phyloP scores from a whole-genome alignment of 2,797 vertebrate genomes.

The Channa striata region DNA sequence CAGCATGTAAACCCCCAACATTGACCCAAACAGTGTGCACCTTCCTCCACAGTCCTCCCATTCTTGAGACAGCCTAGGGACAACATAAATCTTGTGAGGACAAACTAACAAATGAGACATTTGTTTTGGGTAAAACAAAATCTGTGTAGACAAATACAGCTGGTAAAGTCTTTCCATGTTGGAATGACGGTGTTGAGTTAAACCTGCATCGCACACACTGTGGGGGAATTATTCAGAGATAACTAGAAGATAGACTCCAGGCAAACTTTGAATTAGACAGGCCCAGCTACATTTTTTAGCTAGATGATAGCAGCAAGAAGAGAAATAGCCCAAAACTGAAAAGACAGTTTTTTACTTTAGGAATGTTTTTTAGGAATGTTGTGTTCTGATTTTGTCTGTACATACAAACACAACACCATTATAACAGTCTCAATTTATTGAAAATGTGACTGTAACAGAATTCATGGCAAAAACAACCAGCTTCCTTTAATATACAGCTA shows the following conservation, averaged over 20 bases:
- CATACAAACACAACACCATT: too few relatives aligned
- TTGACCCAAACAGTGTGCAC: conserved; percentile 96
- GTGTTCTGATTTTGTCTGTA: too few relatives aligned
- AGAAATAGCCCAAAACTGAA: too few relatives aligned
- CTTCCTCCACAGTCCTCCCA: conserved; percentile 93
- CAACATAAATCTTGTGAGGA: conserved; percentile 49
- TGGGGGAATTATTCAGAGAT: conserved; percentile 21
- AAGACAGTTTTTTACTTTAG: too few relatives aligned
- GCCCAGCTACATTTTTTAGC: conserved; percentile 38
- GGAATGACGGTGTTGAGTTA: background rate
- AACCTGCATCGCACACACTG: conserved; percentile 13
- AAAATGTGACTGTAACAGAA: too few relatives aligned
- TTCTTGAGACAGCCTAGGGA: conserved; percentile 89
- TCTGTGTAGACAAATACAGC: conserved; percentile 36
- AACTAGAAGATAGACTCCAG: conserved; percentile 10
- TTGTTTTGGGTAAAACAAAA: conserved; percentile 47
- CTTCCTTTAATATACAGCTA: too few relatives aligned
- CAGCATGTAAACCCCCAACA: conserved; percentile 94
- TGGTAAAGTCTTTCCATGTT: conserved; percentile 26
- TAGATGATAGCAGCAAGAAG: too few relatives aligned
- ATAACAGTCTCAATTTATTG: too few relatives aligned
- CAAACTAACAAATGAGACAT: conserved; percentile 52
- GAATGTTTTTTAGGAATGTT: too few relatives aligned
- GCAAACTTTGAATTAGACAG: background rate
- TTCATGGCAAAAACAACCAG: too few relatives aligned